Evolutionary conservation across 2,888 invertebrate genomes (phyloP).

Genomic region (Aproaerema taeniolella): DNA sequence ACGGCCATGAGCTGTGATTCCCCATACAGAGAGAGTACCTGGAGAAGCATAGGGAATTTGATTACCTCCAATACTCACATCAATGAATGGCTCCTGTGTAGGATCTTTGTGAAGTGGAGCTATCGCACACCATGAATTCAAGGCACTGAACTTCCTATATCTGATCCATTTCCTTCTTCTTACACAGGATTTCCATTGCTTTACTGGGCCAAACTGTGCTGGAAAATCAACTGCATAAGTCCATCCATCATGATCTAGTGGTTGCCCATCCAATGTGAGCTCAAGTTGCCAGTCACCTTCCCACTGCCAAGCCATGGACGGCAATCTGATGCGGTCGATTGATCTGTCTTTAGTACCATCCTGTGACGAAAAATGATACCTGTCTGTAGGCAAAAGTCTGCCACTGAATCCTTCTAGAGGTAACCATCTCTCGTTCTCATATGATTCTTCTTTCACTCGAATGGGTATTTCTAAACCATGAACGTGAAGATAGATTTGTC

Average conservation of each 20-base stretch:
- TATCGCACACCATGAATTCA: constrained; percentile 95
- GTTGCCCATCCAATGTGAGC: constrained; percentile 89
- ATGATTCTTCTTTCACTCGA: constrained; percentile 91
- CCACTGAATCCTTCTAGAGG: constrained; percentile 93
- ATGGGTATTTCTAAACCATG: constrained; percentile 94
- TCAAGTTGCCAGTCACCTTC: constrained; percentile 96
- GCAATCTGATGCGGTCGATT: constrained; percentile 88
- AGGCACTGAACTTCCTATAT: constrained; percentile 90
- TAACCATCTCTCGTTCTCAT: constrained; percentile 96
- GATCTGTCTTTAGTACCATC: constrained; percentile 89
- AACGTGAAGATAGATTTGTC: constrained; percentile 94
- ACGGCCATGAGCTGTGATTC: constrained; percentile 93
- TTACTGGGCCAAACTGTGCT: constrained; percentile 85
- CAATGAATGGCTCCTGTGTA: constrained; percentile 95
- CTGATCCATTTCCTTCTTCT: constrained; percentile 93
- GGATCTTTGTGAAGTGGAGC: constrained; percentile 93
- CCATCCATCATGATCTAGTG: constrained; percentile 94
- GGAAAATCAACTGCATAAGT: constrained; percentile 96
- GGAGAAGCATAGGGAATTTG: constrained; percentile 86
- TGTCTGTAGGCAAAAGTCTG: constrained; percentile 90
- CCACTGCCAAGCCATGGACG: constrained; percentile 98
- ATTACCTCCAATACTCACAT: constrained; percentile 91
- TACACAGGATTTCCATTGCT: constrained; percentile 94
- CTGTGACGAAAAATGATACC: constrained; percentile 89
- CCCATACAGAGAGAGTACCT: constrained; percentile 92